Evolutionary conservation across 2,888 invertebrate species (phyloP).

Genomic region (Conchocele bisecta): DNA sequence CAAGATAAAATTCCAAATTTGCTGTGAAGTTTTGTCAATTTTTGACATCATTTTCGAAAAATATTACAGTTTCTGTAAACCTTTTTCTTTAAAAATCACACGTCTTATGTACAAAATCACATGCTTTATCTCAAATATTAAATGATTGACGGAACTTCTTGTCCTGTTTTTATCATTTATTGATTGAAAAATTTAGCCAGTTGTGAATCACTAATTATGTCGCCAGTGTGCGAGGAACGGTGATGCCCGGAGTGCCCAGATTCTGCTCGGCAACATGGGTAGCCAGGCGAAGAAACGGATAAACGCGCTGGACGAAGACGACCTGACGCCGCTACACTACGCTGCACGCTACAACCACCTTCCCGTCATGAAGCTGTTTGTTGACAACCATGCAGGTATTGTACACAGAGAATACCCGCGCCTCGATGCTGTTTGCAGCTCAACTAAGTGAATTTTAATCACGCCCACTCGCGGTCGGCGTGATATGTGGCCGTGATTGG

Average conservation of each 20-base stretch:
- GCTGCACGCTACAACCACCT: constrained; percentile 83
- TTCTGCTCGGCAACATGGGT: constrained; percentile 70
- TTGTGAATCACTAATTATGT: not conserved
- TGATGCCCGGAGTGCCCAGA: constrained; percentile 71
- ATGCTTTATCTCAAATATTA: not conserved
- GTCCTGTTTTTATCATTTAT: not conserved
- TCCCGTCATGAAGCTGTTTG: constrained; percentile 79
- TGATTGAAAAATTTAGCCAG: not conserved
- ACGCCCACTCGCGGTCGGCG: not conserved
- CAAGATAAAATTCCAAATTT: too few relatives aligned
- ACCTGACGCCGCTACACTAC: constrained; percentile 83
- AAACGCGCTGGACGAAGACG: constrained; percentile 82
- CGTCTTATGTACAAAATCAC: too few relatives aligned
- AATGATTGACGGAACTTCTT: not conserved
- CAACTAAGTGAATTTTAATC: not conserved
- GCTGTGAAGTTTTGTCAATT: too few relatives aligned
- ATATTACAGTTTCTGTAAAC: too few relatives aligned
- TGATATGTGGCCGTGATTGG: too few relatives aligned
- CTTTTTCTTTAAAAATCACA: not conserved
- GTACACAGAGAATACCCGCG: too few relatives aligned
- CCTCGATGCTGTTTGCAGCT: too few relatives aligned
- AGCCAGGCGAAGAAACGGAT: constrained; percentile 74
- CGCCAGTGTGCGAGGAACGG: constrained; percentile 81
- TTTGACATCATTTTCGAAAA: too few relatives aligned
- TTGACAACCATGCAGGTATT: constrained; percentile 81